These are phyloP conservation scores for Drosophila lowei DNA, from an alignment of 1,140 invertebrate genomes.

Conservation along the genomic window DNA sequence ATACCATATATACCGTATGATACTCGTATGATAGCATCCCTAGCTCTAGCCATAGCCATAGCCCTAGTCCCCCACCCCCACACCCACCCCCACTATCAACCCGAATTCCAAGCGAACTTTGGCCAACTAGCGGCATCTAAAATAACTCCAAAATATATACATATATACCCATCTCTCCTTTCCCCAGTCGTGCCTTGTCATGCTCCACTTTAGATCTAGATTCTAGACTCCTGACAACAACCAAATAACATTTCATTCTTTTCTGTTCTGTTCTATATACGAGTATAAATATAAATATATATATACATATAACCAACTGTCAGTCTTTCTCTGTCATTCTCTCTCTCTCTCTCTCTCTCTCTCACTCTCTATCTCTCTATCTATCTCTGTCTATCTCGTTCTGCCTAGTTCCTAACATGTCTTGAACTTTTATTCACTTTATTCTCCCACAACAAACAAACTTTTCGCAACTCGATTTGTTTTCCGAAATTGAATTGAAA, in stretches of 20 bases:
- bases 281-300: not conserved
- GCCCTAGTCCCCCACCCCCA: not conserved
- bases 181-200: slow-evolving; percentile 20
- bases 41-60: slow-evolving; percentile 28
- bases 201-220: slow-evolving; percentile 44
- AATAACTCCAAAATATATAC: too few relatives aligned
- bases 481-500: slow-evolving; percentile 43
- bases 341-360: slow-evolving; percentile 10
- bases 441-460: slow-evolving; percentile 30
- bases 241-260: slow-evolving; percentile 15
- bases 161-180: not conserved
- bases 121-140: slow-evolving; percentile 1
- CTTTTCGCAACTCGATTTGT: slow-evolving; percentile 33
- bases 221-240: slow-evolving; percentile 37
- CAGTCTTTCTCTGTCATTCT: slow-evolving; percentile 14
- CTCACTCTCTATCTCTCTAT: slow-evolving; percentile 6
- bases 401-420: slow-evolving; percentile 38
- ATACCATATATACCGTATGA: slow-evolving; percentile 14
- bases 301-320: slow-evolving; percentile 1
- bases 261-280: not conserved
- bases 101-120: not conserved
- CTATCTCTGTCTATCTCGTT: slow-evolving; percentile 30
- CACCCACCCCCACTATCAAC: not conserved
- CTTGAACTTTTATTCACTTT: slow-evolving; percentile 45
- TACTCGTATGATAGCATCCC: slow-evolving; percentile 44